Evolutionary conservation across 2,888 invertebrate genomes (phyloP), one percentile per base, ranked within the genome.

Genomic region (Congeria kusceri): DNA sequence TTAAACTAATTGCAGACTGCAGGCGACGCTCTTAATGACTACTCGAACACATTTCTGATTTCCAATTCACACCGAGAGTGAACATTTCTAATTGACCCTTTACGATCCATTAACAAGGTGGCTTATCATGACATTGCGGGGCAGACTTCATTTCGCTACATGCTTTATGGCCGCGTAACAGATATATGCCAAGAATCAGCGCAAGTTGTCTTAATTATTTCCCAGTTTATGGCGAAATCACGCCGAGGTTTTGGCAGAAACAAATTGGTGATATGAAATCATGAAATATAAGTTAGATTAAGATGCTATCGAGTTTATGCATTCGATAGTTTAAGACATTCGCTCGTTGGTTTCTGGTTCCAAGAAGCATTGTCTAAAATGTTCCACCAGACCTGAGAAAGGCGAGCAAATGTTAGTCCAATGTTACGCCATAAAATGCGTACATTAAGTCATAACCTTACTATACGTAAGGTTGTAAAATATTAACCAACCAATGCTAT

Each of bases 261-360:
- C 78, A 78, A 78, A 78, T 78, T 78, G 66, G 69, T 66, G 78
- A 57, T 46, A 78, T 78, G 73, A 73, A 67, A 59, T 68, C 64
- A 59, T 73, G 73, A 73, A 72, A 69, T 73, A 69, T 63, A 47
- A 56, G 39, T 7, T 46, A 68, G 72, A 62, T 79, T 79, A 70
- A 70, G 79, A 79, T 75, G 53, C 47, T 79, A 79, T 79, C 79
- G 23, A 15, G 3, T 23, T 79, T 74, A 79, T 79, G 61, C 74
- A 79, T 74, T 32, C 47, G 39, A 57, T 23, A 46, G 44, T 63
- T 72, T 72, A 72, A 64, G 57, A 56, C 70, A 70, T 39, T 11
- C 4, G 39, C 39, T 39, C 39, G 39, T 39, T 39, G 39, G 39
- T 39, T 3, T 39, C 39, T 39, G 39, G 39, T 39, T 39, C 3